phyloP scores from a whole-genome alignment of 2,113 vertebrate genomes.

The Noctilio leporinus region DNA sequence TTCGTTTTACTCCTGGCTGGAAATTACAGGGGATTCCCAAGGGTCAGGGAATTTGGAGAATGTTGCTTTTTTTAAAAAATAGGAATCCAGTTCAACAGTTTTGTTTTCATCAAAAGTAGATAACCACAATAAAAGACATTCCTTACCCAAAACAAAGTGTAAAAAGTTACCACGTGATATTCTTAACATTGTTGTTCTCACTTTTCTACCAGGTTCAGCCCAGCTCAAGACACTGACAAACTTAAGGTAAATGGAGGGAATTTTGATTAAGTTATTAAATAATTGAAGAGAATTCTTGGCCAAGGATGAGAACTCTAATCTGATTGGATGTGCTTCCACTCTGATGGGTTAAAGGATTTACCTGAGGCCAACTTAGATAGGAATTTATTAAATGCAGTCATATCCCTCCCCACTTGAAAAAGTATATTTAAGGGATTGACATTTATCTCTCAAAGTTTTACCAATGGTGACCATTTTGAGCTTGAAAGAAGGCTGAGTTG shows the following conservation, averaged over 20 bases:
- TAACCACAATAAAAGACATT: neutral
- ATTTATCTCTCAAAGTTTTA: neutral
- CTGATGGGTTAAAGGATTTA: conserved; percentile 85
- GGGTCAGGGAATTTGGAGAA: neutral
- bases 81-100: neutral
- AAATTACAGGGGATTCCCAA: neutral
- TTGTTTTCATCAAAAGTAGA: neutral
- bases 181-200: neutral
- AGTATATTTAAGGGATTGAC: neutral
- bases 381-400: neutral
- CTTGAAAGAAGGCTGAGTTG: neutral
- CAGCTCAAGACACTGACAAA: neutral
- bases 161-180: neutral
- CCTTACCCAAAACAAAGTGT: neutral
- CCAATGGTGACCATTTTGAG: neutral
- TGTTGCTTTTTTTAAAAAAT: neutral
- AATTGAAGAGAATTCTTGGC: conserved; percentile 67
- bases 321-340: conserved; percentile 71
- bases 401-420: neutral
- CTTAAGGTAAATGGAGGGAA: conserved; percentile 30
- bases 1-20: neutral
- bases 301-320: conserved; percentile 80
- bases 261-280: neutral
- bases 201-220: conserved; percentile 12
- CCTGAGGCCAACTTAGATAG: conserved; percentile 79